Conservation (phyloP, 2,888 invertebrate genomes). For the Lasioglossum villosulum region DNA sequence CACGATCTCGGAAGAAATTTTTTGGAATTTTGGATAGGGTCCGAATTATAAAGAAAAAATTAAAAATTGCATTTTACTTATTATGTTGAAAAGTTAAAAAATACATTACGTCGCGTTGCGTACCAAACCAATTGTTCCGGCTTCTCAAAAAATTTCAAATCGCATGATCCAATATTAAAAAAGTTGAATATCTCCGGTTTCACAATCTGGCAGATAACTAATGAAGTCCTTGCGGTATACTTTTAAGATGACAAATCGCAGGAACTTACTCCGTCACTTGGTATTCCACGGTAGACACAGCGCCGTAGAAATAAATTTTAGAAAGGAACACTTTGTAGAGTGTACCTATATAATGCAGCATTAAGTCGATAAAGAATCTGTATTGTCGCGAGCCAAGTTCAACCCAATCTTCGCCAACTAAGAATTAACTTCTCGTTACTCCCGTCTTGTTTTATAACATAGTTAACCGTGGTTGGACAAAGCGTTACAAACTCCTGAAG, state of each 20-base stretch:
- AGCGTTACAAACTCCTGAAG: slow-evolving; percentile 36
- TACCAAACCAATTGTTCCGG: too few species aligned
- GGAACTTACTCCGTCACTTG: not conserved
- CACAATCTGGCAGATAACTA: not conserved
- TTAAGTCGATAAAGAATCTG: slow-evolving; percentile 50
- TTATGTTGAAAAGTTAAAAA: too few species aligned
- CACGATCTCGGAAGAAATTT: too few species aligned
- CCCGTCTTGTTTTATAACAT: slow-evolving; percentile 46
- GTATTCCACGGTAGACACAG: not conserved
- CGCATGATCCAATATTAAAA: too few species aligned
- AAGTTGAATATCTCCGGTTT: too few species aligned
- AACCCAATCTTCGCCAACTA: slow-evolving; percentile 43
- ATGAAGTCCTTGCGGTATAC: not conserved
- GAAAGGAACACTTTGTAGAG: slow-evolving; percentile 1
- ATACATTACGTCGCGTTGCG: too few species aligned
- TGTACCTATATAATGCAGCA: not conserved
- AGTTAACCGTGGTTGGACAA: slow-evolving; percentile 45
- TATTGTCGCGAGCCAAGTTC: slow-evolving; percentile 43
- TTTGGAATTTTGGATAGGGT: too few species aligned
- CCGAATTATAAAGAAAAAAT: too few species aligned
- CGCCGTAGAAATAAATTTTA: not conserved
- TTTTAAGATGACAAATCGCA: not conserved
- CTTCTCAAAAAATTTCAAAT: too few species aligned
- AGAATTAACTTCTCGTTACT: slow-evolving; percentile 48
- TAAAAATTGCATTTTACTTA: too few species aligned